Conservation (phyloP, 92 coral and sea anemone species). For the Anthopleura xanthogrammica region DNA sequence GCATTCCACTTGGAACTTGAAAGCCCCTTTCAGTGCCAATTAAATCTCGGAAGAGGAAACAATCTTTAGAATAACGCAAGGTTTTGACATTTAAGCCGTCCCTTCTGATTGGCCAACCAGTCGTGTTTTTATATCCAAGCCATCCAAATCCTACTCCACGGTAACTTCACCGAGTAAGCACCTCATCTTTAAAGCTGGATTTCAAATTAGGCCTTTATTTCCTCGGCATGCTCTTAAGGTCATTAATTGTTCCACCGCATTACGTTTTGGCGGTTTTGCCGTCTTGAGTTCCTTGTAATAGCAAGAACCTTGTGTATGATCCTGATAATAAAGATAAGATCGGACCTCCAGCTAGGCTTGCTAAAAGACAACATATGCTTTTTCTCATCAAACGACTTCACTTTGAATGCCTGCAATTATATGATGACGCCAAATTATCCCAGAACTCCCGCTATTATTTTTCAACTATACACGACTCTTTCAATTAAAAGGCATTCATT, state of each 20-base stretch:
- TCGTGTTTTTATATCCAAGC: not conserved
- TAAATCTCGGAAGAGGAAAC: not conserved
- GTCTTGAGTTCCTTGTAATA: not conserved
- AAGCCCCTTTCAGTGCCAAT: not conserved
- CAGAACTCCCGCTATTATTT: not conserved
- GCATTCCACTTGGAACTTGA: not conserved
- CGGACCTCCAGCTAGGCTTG: not conserved
- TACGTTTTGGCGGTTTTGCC: not conserved
- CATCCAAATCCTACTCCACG: not conserved
- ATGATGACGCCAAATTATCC: not conserved
- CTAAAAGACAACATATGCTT: not conserved
- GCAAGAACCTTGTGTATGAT: not conserved
- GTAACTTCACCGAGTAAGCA: not conserved
- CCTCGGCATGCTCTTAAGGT: not conserved
- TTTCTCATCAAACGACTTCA: not conserved
- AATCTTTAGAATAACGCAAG: not conserved
- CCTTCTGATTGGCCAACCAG: not conserved
- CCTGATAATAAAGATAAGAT: constrained; percentile 1
- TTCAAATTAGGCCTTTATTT: not conserved
- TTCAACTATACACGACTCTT: not conserved
- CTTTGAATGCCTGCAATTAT: not conserved
- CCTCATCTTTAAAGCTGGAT: not conserved
- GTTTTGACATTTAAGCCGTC: not conserved
- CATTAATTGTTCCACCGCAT: not conserved
- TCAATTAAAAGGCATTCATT: not conserved